Evolutionary conservation across 92 coral and sea anemone species (phyloP), one percentile per base, ranked within the genome.

Genomic region (Actinernus sp.): DNA sequence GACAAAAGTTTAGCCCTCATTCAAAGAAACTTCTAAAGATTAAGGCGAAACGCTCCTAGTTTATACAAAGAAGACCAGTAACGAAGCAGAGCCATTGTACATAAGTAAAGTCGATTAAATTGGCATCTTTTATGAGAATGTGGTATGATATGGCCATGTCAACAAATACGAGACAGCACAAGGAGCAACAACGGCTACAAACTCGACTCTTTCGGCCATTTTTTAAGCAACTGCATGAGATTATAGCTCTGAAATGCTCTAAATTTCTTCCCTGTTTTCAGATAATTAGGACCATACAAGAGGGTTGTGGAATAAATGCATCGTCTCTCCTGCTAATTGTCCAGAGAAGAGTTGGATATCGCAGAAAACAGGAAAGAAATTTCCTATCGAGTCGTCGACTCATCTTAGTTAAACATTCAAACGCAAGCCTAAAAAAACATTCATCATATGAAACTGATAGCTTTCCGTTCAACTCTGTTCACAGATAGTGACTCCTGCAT

Each of bases 341-440:
- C 22, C 19, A 45, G 11, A 12, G 22, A 45, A 45, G 52, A 45
- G 52, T 18, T 8, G 17, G 52, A 45, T 45, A 45, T 36, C 41
- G 41, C 41, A 36, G 7, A 36, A 7, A 36, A 36, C 41, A 36
- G 41, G 52, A 17, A 6, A 45, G 5, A 18, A 45, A 23, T 6
- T 6, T 6, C 25, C 45, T 49, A 31, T 65, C 71, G 55, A 23
- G 23, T 39, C 33, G 21, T 65, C 71, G 55, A 23, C 23, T 39
- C 65, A 60, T 55, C 76, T 43, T 13, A 68, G 54, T 31, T 25
- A 48, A 48, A 49, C 76, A 68, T 40, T 28, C 32, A 32, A 54
- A 55, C 14, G 41, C 52, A 17, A 23, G 52, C 52, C 52, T 8
- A 12, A 45, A 4, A 8, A 8, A 34, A 8, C 18, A 7, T 17